Conservation (phyloP, 2,113 vertebrate genomes). For the Clarias magur region DNA sequence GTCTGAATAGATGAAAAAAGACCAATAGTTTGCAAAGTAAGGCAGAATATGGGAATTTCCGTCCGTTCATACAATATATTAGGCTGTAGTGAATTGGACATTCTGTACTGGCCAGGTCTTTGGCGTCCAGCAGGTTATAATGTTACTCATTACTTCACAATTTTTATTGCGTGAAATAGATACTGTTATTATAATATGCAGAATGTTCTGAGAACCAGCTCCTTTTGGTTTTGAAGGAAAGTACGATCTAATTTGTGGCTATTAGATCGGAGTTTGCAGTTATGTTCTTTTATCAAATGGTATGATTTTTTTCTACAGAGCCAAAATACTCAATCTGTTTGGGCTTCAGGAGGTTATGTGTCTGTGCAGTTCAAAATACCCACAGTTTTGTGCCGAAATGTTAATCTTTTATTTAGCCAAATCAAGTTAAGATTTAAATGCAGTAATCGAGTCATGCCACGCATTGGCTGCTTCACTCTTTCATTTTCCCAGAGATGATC, state of each 20-base stretch:
- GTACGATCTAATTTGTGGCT: constrained; percentile 28
- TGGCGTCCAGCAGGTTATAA: constrained; percentile 41
- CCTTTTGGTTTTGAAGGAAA: constrained; percentile 31
- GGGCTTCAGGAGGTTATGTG: not conserved
- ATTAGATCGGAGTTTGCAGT: not conserved
- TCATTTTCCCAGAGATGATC: not conserved
- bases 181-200: constrained; percentile 24
- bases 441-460: constrained; percentile 2
- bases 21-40: constrained; percentile 22
- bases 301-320: not conserved
- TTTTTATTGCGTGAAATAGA: constrained; percentile 35
- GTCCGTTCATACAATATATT: constrained; percentile 42
- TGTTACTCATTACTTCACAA: constrained; percentile 45
- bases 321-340: constrained; percentile 17
- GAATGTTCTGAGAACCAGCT: constrained; percentile 1
- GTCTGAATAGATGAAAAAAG: constrained; percentile 18
- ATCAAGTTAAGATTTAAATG: not conserved
- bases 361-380: not conserved
- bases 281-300: constrained; percentile 3
- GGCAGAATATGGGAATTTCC: constrained; percentile 44
- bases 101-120: constrained; percentile 18
- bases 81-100: constrained; percentile 6
- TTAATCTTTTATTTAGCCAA: constrained; percentile 7
- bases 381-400: not conserved
- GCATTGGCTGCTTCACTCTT: not conserved